Conservation (phyloP, 2,113 vertebrate genomes). For the Zosterops hypoxanthus region DNA sequence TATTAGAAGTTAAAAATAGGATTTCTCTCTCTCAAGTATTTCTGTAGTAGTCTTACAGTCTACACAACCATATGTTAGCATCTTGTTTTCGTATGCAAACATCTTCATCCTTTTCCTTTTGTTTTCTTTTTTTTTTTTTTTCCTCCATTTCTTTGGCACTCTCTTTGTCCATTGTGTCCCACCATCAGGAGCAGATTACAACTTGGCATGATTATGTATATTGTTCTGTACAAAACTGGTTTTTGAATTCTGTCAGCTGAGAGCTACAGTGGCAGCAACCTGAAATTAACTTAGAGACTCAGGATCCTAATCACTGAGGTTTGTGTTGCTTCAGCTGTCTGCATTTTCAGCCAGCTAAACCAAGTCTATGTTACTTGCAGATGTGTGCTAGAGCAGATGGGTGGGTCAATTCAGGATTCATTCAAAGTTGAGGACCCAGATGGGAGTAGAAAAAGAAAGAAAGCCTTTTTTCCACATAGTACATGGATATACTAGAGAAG, state of each 20-base stretch:
- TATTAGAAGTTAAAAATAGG: not conserved
- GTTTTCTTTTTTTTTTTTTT: not conserved
- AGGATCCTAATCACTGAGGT: slow-evolving; percentile 10
- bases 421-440: slow-evolving; percentile 4
- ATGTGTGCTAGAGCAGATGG: slow-evolving; percentile 9
- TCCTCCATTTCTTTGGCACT: not conserved
- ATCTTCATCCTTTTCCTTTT: not conserved
- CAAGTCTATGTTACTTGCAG: slow-evolving; percentile 32
- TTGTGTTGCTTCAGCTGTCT: slow-evolving; percentile 49
- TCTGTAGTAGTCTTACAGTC: not conserved
- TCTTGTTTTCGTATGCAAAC: not conserved
- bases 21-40: not conserved
- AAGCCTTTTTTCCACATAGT: not conserved
- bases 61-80: not conserved
- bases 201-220: rapidly evolving
- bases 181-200: not conserved
- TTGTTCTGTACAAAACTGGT: not conserved
- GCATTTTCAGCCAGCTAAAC: slow-evolving; percentile 19
- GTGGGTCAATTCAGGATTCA: slow-evolving; percentile 10
- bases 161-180: not conserved
- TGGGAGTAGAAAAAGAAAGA: slow-evolving; percentile 12
- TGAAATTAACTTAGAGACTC: slow-evolving; percentile 31
- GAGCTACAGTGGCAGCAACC: not conserved
- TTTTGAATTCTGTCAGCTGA: slow-evolving; percentile 13
- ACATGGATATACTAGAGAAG: not conserved